Base-by-base conservation (phyloP, 2,797 vertebrate species). In the Propithecus deckenii region DNA sequence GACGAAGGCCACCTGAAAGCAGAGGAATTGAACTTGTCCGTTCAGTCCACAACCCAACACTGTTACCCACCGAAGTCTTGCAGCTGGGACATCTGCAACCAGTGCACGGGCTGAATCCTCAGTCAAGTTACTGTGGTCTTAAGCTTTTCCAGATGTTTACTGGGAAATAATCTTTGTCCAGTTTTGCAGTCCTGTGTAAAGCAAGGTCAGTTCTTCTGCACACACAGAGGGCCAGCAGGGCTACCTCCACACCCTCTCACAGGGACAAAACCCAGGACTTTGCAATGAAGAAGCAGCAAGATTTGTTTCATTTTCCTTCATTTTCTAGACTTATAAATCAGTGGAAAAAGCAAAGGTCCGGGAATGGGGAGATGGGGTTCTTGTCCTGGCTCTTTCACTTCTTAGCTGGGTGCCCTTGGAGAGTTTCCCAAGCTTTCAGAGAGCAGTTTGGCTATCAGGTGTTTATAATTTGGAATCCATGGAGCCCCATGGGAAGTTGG, bases 81-180 rank as follows among this genome's bases (percentile, higher is more conserved):
- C 48, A 59, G 28, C n/a, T 46, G 48, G 63, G 41, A 84, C 84
- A 72, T 74, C 80, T 97, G 95, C 46, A 71, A 18, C 55, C 69
- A 43, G 32, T 4, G 2, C 14, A 3, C 17, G 35, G 43, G n/a
- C 28, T 35, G 35, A 95, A 41, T 95, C 38, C 38, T 79, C 28
- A 7, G 46, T 59, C 48, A 55, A 91, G 38, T 79, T 94, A 87
- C 5, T n/a, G 28, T 65, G 59, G 13, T 4, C 57, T 83, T 80
- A 59, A 65, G 63, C 32, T 76, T 96, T 97, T 95, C 91, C 90
- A 95, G 85, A 85, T 96, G 94, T 95, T 92, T 96, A 23, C n/a
- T 57, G 14, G 89, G 69, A 95, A 96, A 87, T 89, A 38, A 32
- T 67, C 59, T 87, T 88, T 81, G 35, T 94, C 32, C 8, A 2